Evolutionary conservation across 2,113 vertebrate genomes (phyloP).

Genomic region (Poeciliopsis occidentalis): DNA sequence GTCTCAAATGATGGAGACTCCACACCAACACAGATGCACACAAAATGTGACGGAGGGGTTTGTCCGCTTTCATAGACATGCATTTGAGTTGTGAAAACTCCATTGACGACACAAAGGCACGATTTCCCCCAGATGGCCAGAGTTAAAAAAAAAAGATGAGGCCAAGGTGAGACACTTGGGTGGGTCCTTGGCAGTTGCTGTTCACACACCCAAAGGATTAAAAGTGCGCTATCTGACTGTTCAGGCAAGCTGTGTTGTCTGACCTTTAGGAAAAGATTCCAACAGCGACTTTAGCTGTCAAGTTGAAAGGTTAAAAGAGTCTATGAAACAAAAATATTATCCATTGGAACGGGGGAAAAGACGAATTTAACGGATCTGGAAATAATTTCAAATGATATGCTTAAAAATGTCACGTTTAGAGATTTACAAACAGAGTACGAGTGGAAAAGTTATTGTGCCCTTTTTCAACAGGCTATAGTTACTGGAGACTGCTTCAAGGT

Average conservation of each 20-base stretch:
- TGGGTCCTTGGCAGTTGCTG: background rate
- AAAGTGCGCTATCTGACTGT: conserved; percentile 17
- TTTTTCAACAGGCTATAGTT: no score
- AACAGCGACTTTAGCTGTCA: conserved; percentile 1
- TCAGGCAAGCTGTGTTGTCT: conserved; percentile 4
- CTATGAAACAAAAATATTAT: background rate
- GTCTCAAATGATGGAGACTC: no score
- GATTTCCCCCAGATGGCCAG: conserved; percentile 26
- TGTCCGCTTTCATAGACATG: background rate
- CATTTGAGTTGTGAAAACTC: conserved; percentile 30
- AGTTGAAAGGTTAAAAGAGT: conserved; percentile 28
- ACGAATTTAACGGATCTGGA: background rate
- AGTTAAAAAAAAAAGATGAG: conserved; percentile 4
- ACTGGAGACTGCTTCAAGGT: no score
- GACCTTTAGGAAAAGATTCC: conserved; percentile 16
- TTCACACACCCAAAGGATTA: background rate
- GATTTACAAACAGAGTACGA: background rate
- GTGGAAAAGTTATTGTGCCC: no score
- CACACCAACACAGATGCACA: background rate
- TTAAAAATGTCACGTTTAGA: no score
- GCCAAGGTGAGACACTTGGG: conserved; percentile 11
- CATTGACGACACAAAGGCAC: conserved; percentile 17
- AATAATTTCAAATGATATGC: background rate
- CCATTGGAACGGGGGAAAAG: background rate
- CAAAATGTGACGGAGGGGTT: background rate